These are phyloP conservation scores for Darevskia nairensis DNA, from an alignment of 2,797 vertebrate genomes.

Conservation along the genomic window DNA sequence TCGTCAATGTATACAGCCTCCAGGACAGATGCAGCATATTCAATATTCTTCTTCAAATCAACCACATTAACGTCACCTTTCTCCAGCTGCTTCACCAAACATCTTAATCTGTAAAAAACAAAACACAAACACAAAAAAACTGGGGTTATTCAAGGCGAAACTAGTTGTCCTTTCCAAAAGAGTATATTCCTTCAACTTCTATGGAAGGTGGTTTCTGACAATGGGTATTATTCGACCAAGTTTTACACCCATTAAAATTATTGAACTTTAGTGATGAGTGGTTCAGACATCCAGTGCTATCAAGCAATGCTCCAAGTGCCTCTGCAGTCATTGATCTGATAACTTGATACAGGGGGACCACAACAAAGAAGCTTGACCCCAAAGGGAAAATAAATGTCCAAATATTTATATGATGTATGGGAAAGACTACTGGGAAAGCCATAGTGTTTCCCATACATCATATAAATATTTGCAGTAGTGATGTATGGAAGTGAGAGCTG, in stretches of 20 bases:
- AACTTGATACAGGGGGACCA: conserved; percentile 52
- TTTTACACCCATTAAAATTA: no score
- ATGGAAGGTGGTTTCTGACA: background rate
- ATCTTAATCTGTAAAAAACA: conserved; percentile 86
- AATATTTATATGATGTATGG: conserved; percentile 70
- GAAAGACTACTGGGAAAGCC: no score
- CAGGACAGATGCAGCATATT: conserved; percentile 93
- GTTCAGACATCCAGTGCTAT: conserved; percentile 45
- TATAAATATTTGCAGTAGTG: no score
- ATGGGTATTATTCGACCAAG: background rate
- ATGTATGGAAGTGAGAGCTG: no score
- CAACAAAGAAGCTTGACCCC: conserved; percentile 41
- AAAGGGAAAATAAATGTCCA: conserved; percentile 51
- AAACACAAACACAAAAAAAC: conserved; percentile 26
- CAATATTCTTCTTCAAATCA: conserved; percentile 94
- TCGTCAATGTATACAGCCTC: conserved; percentile 97
- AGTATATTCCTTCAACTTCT: no score
- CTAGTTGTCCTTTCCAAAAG: background rate
- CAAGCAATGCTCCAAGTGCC: conserved; percentile 50
- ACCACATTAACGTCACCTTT: conserved; percentile 90
- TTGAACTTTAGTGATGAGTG: conserved; percentile 21
- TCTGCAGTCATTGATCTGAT: conserved; percentile 48
- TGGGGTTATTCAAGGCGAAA: background rate
- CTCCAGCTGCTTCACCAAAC: conserved; percentile 94
- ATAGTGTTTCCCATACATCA: no score